Percentiles rank a stretch among this genome's conserved stretches.
Conservation (phyloP, 2,797 vertebrate genomes). For the Knipowitschia caucasica region DNA sequence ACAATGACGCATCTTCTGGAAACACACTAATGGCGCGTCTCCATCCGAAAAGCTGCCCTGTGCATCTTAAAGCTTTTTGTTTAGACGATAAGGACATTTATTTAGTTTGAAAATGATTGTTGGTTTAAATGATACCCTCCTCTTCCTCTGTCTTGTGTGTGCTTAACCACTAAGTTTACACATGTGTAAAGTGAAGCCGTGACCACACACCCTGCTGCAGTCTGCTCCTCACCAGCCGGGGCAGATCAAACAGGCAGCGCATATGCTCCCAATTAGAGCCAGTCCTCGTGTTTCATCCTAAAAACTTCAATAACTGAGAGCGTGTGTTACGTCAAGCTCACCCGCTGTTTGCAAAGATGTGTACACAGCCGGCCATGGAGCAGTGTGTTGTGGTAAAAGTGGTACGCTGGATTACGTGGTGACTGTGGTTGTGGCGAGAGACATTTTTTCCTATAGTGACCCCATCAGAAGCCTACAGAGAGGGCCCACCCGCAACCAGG, state of each 20-base stretch:
- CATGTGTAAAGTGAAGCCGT: slow-evolving; percentile 15
- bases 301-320: slow-evolving; percentile 4
- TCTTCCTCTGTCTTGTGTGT: background rate
- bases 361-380: slow-evolving; percentile 1
- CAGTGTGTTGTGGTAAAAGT: slow-evolving; percentile 5
- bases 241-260: background rate
- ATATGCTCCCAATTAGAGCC: slow-evolving; percentile 6
- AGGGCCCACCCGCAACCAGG: slow-evolving; percentile 10
- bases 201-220: slow-evolving; percentile 5
- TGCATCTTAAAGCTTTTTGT: background rate
- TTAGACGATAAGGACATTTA: background rate
- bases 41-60: too few relatives aligned
- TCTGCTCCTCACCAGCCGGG: background rate
- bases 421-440: slow-evolving; percentile 1
- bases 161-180: slow-evolving; percentile 10
- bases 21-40: too few relatives aligned
- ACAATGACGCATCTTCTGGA: too few relatives aligned
- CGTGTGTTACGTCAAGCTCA: background rate
- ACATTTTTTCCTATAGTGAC: background rate
- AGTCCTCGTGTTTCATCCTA: background rate
- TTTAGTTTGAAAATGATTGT: background rate
- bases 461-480: background rate
- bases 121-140: background rate
- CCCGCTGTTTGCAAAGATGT: background rate
- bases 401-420: background rate